These are phyloP conservation scores for Piprites chloris DNA, from an alignment of 2,113 vertebrate genomes.

Conservation along the genomic window DNA sequence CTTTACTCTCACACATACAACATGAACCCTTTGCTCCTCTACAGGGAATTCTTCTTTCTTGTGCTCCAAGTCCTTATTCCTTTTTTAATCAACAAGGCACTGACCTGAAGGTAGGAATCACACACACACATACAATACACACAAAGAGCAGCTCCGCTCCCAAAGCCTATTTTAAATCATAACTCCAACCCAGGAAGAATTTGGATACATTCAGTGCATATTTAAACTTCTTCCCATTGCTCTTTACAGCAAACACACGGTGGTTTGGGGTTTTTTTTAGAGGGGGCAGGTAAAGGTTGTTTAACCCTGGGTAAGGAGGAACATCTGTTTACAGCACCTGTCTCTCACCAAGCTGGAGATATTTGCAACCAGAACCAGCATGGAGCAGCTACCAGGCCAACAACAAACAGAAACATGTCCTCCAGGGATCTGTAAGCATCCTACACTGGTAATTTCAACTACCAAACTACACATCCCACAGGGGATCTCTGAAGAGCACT, in stretches of 20 bases:
- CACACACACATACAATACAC: accelerated
- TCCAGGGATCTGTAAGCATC: background rate
- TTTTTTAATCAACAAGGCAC: background rate
- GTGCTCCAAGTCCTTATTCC: background rate
- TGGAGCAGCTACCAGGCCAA: background rate
- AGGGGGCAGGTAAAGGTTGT: background rate
- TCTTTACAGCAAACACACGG: background rate
- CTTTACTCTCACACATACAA: background rate
- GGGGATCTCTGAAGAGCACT: background rate
- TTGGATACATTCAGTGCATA: accelerated
- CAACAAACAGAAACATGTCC: background rate
- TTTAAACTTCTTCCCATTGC: background rate
- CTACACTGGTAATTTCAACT: background rate
- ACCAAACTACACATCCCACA: background rate
- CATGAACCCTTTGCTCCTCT: background rate
- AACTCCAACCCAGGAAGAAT: background rate
- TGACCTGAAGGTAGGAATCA: background rate
- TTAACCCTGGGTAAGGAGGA: background rate
- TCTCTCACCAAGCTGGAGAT: background rate
- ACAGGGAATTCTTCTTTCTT: background rate
- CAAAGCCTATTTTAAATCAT: background rate
- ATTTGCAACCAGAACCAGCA: background rate
- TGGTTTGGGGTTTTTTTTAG: background rate
- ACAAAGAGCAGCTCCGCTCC: background rate
- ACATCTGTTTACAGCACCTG: background rate